phyloP scores from a whole-genome alignment of 1,140 invertebrate species.

The Philopotamus ludificatus region DNA sequence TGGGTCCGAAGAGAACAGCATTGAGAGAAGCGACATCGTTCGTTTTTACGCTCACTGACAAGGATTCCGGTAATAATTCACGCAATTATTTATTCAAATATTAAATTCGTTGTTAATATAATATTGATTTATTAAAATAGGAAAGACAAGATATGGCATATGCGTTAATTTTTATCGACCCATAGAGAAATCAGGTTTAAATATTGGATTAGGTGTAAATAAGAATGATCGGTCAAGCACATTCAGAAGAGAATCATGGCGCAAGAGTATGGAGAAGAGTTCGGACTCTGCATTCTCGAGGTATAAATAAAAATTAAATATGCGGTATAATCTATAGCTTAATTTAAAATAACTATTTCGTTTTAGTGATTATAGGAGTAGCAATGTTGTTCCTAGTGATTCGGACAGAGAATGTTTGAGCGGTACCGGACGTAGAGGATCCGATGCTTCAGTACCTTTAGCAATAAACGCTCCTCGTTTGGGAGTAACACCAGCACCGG shows the following conservation, averaged over 20 bases:
- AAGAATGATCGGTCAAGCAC: slow-evolving; percentile 58
- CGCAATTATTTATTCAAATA: too few species aligned
- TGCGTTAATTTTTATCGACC: slow-evolving; percentile 98
- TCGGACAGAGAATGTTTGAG: slow-evolving; percentile 79
- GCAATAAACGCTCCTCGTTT: slow-evolving; percentile 54
- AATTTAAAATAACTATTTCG: not conserved
- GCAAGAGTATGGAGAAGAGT: slow-evolving; percentile 86
- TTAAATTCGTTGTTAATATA: not conserved
- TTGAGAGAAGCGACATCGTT: slow-evolving; percentile 91
- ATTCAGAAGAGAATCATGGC: slow-evolving; percentile 80
- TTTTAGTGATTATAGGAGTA: slow-evolving; percentile 84
- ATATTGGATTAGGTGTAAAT: slow-evolving; percentile 42
- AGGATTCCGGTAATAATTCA: slow-evolving; percentile 85
- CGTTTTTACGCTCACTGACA: slow-evolving; percentile 98
- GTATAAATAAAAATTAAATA: slow-evolving; percentile 49
- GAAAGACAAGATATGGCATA: slow-evolving; percentile 88
- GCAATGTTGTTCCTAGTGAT: slow-evolving; percentile 82
- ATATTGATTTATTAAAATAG: slow-evolving; percentile 46
- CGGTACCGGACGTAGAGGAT: slow-evolving; percentile 58
- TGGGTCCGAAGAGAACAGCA: slow-evolving; percentile 82
- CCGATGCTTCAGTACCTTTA: slow-evolving; percentile 57
- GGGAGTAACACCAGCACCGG: slow-evolving; percentile 68
- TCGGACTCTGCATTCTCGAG: slow-evolving; percentile 90
- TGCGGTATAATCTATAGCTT: not conserved
- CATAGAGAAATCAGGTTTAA: slow-evolving; percentile 62